phyloP scores from a whole-genome alignment of 2,113 vertebrate genomes.

The Hemiprocne comata region DNA sequence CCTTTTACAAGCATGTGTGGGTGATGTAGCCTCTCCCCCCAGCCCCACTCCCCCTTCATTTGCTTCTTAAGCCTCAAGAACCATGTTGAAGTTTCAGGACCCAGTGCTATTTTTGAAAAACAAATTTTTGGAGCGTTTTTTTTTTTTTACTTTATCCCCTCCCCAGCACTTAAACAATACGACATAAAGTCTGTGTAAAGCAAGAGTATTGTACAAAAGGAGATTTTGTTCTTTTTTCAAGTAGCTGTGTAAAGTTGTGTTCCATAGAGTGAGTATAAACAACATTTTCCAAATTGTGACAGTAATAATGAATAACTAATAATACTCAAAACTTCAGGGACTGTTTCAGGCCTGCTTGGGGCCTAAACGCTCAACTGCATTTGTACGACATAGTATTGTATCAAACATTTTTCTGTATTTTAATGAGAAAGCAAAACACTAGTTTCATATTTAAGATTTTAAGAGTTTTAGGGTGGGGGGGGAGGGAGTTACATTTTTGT shows the following conservation, averaged over 20 bases:
- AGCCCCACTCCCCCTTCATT: not conserved
- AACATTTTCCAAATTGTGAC: constrained; percentile 87
- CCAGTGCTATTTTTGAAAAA: not conserved
- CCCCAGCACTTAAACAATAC: constrained; percentile 87
- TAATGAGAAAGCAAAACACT: constrained; percentile 96
- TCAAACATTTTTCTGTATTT: constrained; percentile 94
- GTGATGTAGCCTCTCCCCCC: not conserved
- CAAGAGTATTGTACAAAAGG: constrained; percentile 82
- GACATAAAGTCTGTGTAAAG: constrained; percentile 90
- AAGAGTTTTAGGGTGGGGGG: constrained; percentile 76
- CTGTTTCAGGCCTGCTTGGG: constrained; percentile 82
- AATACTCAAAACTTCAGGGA: constrained; percentile 96
- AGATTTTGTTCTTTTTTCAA: constrained; percentile 47
- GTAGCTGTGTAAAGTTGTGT: constrained; percentile 75
- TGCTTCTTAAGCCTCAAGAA: constrained; percentile 36
- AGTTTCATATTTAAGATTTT: constrained; percentile 97
- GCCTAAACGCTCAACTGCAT: constrained; percentile 87
- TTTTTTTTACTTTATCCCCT: constrained; percentile 18
- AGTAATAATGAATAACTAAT: constrained; percentile 80
- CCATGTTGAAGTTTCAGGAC: constrained; percentile 37
- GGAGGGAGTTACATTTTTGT: constrained; percentile 54
- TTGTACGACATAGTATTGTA: constrained; percentile 96
- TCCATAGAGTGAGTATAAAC: constrained; percentile 74
- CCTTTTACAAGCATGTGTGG: not conserved
- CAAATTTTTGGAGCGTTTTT: not conserved